Evolutionary conservation across 2,888 invertebrate species (phyloP), one percentile per base, ranked within the genome.

Genomic region (Drosophila austrosaltans): DNA sequence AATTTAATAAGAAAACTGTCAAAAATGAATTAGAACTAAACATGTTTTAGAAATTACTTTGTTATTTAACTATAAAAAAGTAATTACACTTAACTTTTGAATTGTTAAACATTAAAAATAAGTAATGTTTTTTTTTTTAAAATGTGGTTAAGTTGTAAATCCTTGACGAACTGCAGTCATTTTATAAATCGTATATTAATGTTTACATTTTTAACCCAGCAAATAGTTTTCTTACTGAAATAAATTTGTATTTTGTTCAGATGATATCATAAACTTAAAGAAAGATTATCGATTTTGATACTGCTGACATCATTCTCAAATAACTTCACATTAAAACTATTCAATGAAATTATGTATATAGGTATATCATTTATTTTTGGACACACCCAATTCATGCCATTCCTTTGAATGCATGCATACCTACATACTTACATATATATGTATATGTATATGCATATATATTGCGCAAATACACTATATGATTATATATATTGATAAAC

Each of bases 391-490:
- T 67, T 63, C 28, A 39, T 69, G 73, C 57, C 82, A 58, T 85
- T 76, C 82, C 82, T 66, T 72, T 30, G n/a, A 36, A 40, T 32
- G 32, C 30, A 30, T 1, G 1, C 30, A 30, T 36, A 36, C 2
- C 0, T 36, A 8, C 8, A 36, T 10, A 32, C 1, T 1, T 36
- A 4, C 8, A 8, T 36, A 36, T 8, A 2, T 36, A 36, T 36
- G 36, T 36, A 1, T 36, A 2, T 36, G 2, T 36, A 10, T 36
- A 40, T 66, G 60, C 16, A 56, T 32, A 48, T 32, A 56, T 77
- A 82, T 79, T 79, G 85, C 75, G 75, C 77, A 87, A 79, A 87
- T 58, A 25, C 16, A 48, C 12, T 8, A 77, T 84, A 65, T 42
- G 66, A 81, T 77, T 70, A 69, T 72, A 30, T 72, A 28, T 60